These are phyloP conservation scores for Leptopilina boulardi DNA, from an alignment of 1,140 invertebrate species.

Conservation along the genomic window DNA sequence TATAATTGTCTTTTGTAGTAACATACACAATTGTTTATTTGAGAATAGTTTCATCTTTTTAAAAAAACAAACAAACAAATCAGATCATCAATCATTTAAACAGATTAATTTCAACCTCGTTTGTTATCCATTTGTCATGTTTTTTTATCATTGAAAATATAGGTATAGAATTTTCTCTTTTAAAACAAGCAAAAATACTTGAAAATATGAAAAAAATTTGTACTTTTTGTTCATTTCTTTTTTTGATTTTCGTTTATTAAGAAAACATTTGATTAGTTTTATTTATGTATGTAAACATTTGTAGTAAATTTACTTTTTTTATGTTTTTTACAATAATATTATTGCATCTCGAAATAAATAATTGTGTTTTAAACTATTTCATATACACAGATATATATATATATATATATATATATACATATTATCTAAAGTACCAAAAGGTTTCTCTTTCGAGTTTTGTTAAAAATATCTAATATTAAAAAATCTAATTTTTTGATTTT, in stretches of 20 bases:
- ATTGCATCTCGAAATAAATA: not conserved
- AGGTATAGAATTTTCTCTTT: no score
- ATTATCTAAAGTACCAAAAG: conserved; percentile 3
- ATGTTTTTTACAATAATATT: not conserved
- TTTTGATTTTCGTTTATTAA: no score
- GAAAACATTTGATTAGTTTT: no score
- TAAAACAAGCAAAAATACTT: no score
- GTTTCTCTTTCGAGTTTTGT: not conserved
- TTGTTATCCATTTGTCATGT: no score
- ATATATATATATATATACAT: no score
- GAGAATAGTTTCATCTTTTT: not conserved
- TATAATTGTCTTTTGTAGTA: not conserved
- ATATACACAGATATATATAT: no score
- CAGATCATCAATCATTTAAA: not conserved
- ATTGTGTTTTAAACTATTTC: not conserved
- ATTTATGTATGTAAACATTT: no score
- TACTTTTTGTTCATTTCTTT: no score
- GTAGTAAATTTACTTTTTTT: not conserved
- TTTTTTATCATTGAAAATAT: no score
- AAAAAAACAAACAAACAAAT: not conserved
- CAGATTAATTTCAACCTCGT: not conserved
- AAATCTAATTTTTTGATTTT: no score
- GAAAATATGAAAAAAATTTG: no score
- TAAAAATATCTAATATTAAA: not conserved
- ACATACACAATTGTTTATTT: not conserved